Evolutionary conservation across 1,140 invertebrate genomes (phyloP).

Genomic region (Dryas iulia): DNA sequence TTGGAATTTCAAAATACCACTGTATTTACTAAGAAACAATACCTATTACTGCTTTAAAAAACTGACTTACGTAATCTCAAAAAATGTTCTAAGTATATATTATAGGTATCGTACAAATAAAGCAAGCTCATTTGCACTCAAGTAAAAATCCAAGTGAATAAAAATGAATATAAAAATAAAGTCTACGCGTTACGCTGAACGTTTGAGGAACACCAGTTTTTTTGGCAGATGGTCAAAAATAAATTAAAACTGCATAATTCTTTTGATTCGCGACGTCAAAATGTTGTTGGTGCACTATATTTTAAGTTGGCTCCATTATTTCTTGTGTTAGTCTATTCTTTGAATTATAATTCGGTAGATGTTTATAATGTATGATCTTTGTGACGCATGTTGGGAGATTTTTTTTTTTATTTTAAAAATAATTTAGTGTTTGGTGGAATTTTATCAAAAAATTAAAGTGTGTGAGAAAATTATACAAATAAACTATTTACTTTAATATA

Average conservation of each 20-base stretch:
- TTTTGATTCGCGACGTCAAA: neutral
- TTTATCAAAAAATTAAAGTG: too few species aligned
- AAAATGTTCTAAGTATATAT: too few species aligned
- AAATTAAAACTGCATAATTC: conserved; percentile 17
- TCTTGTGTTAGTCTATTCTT: neutral
- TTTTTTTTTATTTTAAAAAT: too few species aligned
- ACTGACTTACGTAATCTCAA: too few species aligned
- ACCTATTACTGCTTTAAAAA: too few species aligned
- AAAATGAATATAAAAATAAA: neutral
- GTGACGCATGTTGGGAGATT: neutral
- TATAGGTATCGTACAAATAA: too few species aligned
- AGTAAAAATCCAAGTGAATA: neutral
- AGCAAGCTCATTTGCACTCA: neutral
- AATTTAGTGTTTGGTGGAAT: too few species aligned
- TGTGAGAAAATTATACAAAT: too few species aligned
- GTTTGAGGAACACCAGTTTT: neutral
- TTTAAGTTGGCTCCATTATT: neutral
- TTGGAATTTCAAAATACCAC: too few species aligned
- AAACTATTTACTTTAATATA: too few species aligned
- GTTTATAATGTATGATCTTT: neutral
- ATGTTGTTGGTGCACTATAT: neutral
- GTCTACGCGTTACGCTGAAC: neutral
- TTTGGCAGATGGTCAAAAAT: conserved; percentile 19
- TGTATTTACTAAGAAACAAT: too few species aligned
- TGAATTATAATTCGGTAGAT: neutral